Evolutionary conservation across 2,797 vertebrate species (phyloP).

Genomic region (Odontamblyopus lacepedii): DNA sequence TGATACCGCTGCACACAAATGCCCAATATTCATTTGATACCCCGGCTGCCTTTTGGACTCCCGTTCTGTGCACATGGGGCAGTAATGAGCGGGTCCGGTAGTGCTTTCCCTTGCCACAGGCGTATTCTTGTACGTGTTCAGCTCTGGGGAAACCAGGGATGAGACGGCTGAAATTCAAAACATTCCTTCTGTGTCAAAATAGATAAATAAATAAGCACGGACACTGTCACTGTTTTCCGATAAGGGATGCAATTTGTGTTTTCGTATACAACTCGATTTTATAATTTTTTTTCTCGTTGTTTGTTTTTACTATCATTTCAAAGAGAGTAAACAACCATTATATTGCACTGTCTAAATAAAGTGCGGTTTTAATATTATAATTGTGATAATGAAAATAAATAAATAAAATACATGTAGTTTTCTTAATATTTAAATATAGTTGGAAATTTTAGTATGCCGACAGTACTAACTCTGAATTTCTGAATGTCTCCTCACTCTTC

Average conservation of each 20-base stretch:
- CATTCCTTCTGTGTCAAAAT: not conserved
- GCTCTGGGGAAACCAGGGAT: not conserved
- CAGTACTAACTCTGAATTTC: too few relatives aligned
- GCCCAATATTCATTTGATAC: slow-evolving; percentile 1
- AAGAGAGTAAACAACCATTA: too few relatives aligned
- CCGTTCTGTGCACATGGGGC: slow-evolving; percentile 50
- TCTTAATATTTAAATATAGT: too few relatives aligned
- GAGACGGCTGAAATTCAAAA: not conserved
- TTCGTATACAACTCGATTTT: not conserved
- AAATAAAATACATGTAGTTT: too few relatives aligned
- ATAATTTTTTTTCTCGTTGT: too few relatives aligned
- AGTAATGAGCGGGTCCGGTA: slow-evolving; percentile 68
- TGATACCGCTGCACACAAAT: slow-evolving; percentile 11
- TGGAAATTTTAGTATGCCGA: too few relatives aligned
- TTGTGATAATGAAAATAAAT: too few relatives aligned
- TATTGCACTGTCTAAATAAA: too few relatives aligned
- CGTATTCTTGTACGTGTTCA: slow-evolving; percentile 6
- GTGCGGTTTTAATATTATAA: too few relatives aligned
- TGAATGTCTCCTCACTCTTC: too few relatives aligned
- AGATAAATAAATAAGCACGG: not conserved
- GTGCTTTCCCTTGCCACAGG: slow-evolving; percentile 52
- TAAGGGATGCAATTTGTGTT: not conserved
- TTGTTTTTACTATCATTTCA: too few relatives aligned
- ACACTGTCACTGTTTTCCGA: not conserved
- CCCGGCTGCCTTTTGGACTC: slow-evolving; percentile 27